Percentiles rank a stretch among this genome's conserved stretches.
These are phyloP conservation scores for Drosophila parthenogenetica DNA, from an alignment of 2,888 invertebrate species.

Conservation along the genomic window DNA sequence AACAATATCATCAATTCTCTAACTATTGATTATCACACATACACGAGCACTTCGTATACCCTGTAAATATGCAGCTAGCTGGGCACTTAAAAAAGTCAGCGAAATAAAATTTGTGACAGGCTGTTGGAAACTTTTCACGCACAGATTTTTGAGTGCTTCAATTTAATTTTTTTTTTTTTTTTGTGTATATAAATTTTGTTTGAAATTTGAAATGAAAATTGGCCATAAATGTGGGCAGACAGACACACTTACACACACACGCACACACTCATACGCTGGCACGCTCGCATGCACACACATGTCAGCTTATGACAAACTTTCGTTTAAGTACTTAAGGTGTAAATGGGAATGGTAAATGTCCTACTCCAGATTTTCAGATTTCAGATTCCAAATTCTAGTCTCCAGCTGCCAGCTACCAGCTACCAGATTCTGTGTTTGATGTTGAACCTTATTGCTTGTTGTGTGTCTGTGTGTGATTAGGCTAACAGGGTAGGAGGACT, in stretches of 20 bases:
- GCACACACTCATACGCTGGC: constrained; percentile 19
- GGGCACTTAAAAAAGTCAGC: constrained; percentile 41
- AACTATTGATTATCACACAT: constrained; percentile 48
- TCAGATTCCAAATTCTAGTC: background rate
- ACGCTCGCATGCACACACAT: constrained; percentile 43
- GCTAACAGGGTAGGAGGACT: constrained; percentile 38
- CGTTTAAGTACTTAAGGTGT: constrained; percentile 72
- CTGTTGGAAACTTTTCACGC: constrained; percentile 49
- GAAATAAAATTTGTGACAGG: constrained; percentile 48
- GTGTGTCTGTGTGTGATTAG: constrained; percentile 65
- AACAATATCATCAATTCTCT: constrained; percentile 27
- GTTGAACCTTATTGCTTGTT: constrained; percentile 34
- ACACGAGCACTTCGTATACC: constrained; percentile 10
- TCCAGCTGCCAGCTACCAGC: background rate
- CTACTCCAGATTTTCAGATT: constrained; percentile 14
- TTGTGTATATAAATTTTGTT: constrained; percentile 12
- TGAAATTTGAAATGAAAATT: constrained; percentile 36
- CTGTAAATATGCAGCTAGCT: constrained; percentile 26
- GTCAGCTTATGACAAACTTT: constrained; percentile 53
- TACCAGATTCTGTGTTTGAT: constrained; percentile 63
- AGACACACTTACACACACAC: constrained; percentile 18
- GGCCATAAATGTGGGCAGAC: constrained; percentile 37
- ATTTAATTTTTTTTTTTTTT: constrained; percentile 49
- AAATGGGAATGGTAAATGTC: constrained; percentile 59
- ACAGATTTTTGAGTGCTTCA: constrained; percentile 61